Base-by-base conservation (phyloP, 1,140 invertebrate species). In the Apis laboriosa region DNA sequence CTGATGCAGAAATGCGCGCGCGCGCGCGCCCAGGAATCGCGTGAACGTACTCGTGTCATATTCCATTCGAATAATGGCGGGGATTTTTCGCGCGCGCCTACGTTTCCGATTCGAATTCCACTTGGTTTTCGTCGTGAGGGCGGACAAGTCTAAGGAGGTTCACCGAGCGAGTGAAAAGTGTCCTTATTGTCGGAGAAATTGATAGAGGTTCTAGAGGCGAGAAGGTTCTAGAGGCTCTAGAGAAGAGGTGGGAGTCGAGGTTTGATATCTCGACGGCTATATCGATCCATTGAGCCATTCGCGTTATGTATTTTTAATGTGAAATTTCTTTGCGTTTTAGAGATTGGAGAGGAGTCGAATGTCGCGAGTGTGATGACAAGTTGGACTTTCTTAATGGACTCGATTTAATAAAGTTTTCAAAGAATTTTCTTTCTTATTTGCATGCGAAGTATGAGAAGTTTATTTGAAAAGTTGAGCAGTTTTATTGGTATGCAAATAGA, bases 1-100 rank as follows among this genome's bases (percentile, higher is more conserved):
- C 67, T 72, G 72, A 83, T 82, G 79, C 79, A 75, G 7, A 43
- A 55, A 80, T 34, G 51, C 60, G 58, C 15, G 68, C 28, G 49
- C 9, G 53, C 21, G 34, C 43, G 11, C 66, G 66, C 34, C 7
- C 17, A 34, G 9, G 64, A 34, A 34, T 34, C 34, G 49, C 3
- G 34, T 34, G 34, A 34, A 9, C 0, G 11, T 49, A 17, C 9
- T 12, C 66, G 64, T 55, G 55, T 78, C 34, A 55, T n/a, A 43
- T 78, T 60, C n/a, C 77, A 43, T 19, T 34, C 19, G 77, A 53
- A 71, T 61, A 73, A 80, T 72, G 68, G 43, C 63, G 55, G 28
- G 1, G 15, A 9, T 19, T 60, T 15, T 63, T 19, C 24, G 58
- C 43, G 64, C 70, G 77, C 70, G n/a, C 43, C 56, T 79, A 51